phyloP scores from a whole-genome alignment of 2,113 vertebrate species.

The Alethe diademata region DNA sequence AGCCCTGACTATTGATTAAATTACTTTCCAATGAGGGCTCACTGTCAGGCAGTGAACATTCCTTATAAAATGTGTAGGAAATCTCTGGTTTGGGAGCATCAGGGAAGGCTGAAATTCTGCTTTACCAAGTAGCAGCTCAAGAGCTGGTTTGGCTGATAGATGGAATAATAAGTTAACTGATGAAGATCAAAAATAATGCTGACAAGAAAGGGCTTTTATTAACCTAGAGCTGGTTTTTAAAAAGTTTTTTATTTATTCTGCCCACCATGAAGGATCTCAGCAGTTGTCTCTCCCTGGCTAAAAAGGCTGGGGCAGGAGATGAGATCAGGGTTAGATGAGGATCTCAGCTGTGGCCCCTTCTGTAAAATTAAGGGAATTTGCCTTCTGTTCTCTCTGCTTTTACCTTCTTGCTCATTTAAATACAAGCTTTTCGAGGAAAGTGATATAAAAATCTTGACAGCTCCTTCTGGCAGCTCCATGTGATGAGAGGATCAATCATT shows the following conservation, averaged over 20 bases:
- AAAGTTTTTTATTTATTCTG: neutral
- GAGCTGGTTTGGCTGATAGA: neutral
- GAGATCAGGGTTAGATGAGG: neutral
- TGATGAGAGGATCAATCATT: neutral
- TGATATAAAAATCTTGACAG: neutral
- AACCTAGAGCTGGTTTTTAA: neutral
- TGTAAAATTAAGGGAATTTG: neutral
- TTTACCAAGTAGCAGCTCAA: neutral
- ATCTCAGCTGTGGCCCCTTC: neutral
- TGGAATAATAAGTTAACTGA: neutral
- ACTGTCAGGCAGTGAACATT: neutral
- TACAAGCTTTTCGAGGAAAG: neutral
- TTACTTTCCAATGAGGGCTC: neutral
- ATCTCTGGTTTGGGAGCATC: neutral
- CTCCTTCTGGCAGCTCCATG: neutral
- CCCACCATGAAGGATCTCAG: neutral
- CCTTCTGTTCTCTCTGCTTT: neutral
- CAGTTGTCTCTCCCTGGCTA: neutral
- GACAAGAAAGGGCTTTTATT: neutral
- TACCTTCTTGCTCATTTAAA: neutral
- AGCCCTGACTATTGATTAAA: conserved; percentile 39
- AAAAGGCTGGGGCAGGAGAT: neutral
- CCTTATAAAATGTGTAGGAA: neutral
- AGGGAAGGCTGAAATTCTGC: neutral
- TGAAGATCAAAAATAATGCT: neutral